phyloP scores from a whole-genome alignment of 1,140 invertebrate species.

The Formica exsecta region DNA sequence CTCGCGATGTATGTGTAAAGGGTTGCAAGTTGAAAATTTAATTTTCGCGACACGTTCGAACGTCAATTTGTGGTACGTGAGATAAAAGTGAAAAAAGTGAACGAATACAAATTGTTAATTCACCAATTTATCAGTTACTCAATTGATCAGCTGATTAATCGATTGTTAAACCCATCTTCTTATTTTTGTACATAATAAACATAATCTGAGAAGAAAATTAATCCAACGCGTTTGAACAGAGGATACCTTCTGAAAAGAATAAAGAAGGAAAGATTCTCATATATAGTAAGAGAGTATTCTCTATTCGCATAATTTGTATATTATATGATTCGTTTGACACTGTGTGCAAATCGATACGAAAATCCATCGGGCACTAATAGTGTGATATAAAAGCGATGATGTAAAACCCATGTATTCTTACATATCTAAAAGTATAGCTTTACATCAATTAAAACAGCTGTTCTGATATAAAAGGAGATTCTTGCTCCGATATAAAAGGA shows the following conservation, averaged over 20 bases:
- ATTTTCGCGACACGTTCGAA: background rate
- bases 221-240: background rate
- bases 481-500: slow-evolving; percentile 28
- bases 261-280: background rate
- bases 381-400: background rate
- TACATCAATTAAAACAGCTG: background rate
- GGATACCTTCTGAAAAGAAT: background rate
- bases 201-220: background rate
- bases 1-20: background rate
- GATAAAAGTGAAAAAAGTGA: slow-evolving; percentile 8
- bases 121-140: background rate
- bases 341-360: background rate
- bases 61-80: background rate
- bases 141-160: background rate
- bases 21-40: background rate
- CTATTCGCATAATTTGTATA: too few species aligned
- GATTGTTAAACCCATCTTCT: background rate
- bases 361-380: background rate
- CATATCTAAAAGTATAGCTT: background rate
- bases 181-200: background rate
- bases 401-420: background rate
- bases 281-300: too few species aligned
- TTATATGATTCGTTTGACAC: too few species aligned
- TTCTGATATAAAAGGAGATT: slow-evolving; percentile 3
- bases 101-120: background rate